A percentile compares a stretch with the other conserved stretches of the same genome.
phyloP scores from a whole-genome alignment of 2,888 invertebrate genomes.

The Liodrosophila aerea region DNA sequence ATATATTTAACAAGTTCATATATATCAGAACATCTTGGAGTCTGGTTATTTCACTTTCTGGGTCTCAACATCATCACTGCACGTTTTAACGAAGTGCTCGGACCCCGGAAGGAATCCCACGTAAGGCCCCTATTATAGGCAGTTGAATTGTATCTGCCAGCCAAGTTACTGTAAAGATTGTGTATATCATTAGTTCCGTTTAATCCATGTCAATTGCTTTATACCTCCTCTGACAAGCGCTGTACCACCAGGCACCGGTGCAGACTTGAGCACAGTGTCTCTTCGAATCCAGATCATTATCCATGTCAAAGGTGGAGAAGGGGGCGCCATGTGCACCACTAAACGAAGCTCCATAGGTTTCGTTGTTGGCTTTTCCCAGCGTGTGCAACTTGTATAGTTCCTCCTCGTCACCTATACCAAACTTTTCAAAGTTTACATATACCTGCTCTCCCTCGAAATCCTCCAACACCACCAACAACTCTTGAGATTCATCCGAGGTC shows the following conservation, averaged over 20 bases:
- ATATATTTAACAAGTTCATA: too few species aligned
- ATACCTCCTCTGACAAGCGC: neutral
- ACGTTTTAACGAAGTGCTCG: neutral
- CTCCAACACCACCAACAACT: conserved; percentile 1
- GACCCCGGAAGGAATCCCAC: neutral
- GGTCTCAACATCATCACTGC: conserved; percentile 4
- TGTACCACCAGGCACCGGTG: conserved; percentile 1
- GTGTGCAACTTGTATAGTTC: neutral
- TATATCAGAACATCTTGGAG: too few species aligned
- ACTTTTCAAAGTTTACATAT: neutral
- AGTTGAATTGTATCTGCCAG: neutral
- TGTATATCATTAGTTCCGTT: too few species aligned
- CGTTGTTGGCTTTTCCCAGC: neutral
- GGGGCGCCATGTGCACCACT: neutral
- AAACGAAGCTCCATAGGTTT: neutral
- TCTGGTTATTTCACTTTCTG: too few species aligned
- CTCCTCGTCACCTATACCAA: conserved; percentile 1
- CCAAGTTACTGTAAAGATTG: neutral
- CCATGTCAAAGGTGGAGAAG: neutral
- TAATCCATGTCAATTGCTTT: too few species aligned
- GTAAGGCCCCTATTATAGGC: neutral
- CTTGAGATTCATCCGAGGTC: neutral
- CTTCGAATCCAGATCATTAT: neutral
- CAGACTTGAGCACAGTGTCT: neutral
- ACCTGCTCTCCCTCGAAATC: neutral